Percentiles rank a stretch among this genome's conserved stretches.
Evolutionary conservation across 2,888 invertebrate species (phyloP).

Genomic region (Oscheius sp.): DNA sequence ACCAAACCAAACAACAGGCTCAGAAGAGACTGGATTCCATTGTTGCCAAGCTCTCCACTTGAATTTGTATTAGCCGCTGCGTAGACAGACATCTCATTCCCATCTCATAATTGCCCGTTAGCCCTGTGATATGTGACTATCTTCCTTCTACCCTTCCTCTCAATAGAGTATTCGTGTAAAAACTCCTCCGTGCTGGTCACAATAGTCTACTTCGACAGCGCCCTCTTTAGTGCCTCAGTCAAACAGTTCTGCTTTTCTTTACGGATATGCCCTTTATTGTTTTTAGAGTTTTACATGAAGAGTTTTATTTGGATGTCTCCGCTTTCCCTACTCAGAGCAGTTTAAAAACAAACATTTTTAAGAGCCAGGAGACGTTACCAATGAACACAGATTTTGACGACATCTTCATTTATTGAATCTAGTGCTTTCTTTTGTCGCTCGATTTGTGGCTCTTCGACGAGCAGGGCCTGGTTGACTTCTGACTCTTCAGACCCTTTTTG

Average conservation of each 20-base stretch:
- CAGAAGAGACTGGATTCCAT: not conserved
- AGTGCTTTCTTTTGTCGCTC: not conserved
- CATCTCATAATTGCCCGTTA: too few species aligned
- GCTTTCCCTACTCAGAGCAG: not conserved
- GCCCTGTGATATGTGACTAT: too few species aligned
- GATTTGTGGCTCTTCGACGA: not conserved
- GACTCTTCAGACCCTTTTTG: slow-evolving; percentile 13
- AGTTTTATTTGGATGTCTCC: not conserved
- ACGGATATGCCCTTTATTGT: not conserved
- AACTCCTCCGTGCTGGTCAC: not conserved
- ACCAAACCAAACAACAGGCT: slow-evolving; percentile 21
- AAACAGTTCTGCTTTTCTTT: not conserved
- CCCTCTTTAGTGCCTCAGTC: slow-evolving; percentile 26
- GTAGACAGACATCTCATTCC: not conserved
- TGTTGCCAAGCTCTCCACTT: not conserved
- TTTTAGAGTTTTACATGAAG: not conserved
- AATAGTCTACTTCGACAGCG: not conserved
- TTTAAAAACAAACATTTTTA: too few species aligned
- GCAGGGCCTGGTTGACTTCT: not conserved
- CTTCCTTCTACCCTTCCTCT: not conserved
- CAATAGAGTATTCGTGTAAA: not conserved
- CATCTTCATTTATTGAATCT: not conserved
- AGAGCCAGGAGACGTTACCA: too few species aligned
- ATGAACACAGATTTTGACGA: not conserved
- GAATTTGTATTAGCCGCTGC: not conserved